Base-by-base conservation (phyloP, 2,113 vertebrate genomes). In the Microtus richardsoni region DNA sequence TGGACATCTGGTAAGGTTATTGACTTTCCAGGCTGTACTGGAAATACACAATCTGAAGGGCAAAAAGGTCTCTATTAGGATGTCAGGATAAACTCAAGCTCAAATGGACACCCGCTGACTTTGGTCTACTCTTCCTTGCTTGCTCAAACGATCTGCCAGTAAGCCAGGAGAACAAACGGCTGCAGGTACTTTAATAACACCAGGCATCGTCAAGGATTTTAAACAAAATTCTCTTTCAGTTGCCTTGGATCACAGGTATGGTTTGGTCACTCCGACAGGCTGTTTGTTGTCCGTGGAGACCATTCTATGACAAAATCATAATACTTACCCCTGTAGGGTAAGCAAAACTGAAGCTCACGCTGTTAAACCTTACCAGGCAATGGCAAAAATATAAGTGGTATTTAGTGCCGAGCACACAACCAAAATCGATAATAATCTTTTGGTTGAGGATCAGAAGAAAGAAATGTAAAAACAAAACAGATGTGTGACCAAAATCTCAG, bases 401-500 rank as follows among this genome's bases (percentile, higher is more conserved):
- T 95, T 82, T 74, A 82, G 79, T 58, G 11, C 49, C 66, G 77
- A 91, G 91, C 79, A n/a, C 24, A 64, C 58, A 54, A 58, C 80
- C 71, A 54, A 83, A 84, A 80, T 75, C 71, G 5, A 88, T 82
- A 74, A 49, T 2, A 22, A 93, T 64, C 47, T 77, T 95, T 64
- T 58, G 71, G 60, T 85, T 73, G 82, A 93, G 58, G 73, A 85
- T 78, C 52, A 54, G 62, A 17, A 44, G 24, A 88, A 95, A 91
- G 78, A 92, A 83, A 94, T 28, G 92, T 44, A 44, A 95, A 96
- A 92, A 82, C 52, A 83, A 94, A 96, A 90, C 78, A 64, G 30
- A 58, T 9, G 70, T 52, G 24, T 24, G 70, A 77, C n/a, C 41
- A 70, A 3, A 89, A 89, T 80, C 36, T 54, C 85, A 3, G 60